A percentile compares a stretch with the other conserved stretches of the same genome.
These are phyloP conservation scores for Phrynocephalus guinanensis DNA, from an alignment of 2,797 vertebrate genomes.

Conservation along the genomic window DNA sequence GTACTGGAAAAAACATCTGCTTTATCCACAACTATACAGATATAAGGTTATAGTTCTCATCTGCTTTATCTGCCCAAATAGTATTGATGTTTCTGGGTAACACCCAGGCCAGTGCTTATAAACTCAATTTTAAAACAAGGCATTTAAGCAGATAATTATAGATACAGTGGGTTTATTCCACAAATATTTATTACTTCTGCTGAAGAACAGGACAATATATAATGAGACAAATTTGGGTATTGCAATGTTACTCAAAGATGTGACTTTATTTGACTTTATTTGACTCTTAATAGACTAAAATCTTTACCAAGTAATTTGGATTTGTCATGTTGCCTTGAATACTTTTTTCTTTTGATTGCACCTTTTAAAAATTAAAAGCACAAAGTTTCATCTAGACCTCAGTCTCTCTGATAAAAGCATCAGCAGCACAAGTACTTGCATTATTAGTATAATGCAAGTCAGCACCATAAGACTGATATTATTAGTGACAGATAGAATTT, in stretches of 20 bases:
- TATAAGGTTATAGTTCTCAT: neutral
- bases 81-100: neutral
- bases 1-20: no score
- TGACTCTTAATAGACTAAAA: neutral
- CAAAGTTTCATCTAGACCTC: rapidly evolving
- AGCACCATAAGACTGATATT: neutral
- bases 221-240: neutral
- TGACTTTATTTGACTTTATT: neutral
- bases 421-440: neutral
- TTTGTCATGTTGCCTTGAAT: neutral
- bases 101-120: neutral
- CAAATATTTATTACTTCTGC: neutral
- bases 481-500: neutral
- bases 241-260: neutral
- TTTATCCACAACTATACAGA: neutral
- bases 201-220: neutral
- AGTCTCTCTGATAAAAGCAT: slow-evolving; percentile 9
- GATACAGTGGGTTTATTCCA: neutral
- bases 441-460: neutral
- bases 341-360: neutral
- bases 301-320: neutral
- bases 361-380: neutral
- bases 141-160: neutral
- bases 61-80: neutral
- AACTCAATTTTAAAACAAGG: neutral